phyloP scores from a whole-genome alignment of 2,888 invertebrate genomes.

The Himalopsyche tibetana region DNA sequence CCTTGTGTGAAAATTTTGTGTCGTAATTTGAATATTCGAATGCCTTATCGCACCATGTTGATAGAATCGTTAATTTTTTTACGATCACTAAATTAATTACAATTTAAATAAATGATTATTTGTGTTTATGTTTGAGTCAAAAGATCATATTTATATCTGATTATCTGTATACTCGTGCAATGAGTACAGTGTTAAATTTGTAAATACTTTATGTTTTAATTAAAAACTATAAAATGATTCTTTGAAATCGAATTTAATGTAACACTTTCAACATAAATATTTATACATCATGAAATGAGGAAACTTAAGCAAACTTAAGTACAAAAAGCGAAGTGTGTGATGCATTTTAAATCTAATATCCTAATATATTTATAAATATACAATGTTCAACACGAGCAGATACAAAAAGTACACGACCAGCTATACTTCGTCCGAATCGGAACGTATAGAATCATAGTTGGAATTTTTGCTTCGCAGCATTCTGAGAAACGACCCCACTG shows the following conservation, averaged over 20 bases:
- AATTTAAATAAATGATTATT: background rate
- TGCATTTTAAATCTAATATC: conserved; percentile 14
- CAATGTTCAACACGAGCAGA: conserved; percentile 17
- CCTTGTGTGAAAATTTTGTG: background rate
- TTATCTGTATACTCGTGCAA: too few relatives aligned
- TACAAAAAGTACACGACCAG: conserved; percentile 66
- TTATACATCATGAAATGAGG: background rate
- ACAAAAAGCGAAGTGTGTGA: background rate
- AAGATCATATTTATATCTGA: background rate
- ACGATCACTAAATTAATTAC: background rate
- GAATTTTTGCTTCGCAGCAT: conserved; percentile 86
- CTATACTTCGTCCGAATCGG: conserved; percentile 77
- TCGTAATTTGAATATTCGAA: background rate
- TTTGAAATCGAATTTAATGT: too few relatives aligned
- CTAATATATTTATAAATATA: conserved; percentile 36
- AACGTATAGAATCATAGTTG: conserved; percentile 86
- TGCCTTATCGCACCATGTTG: background rate
- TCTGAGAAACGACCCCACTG: conserved; percentile 84
- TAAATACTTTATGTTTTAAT: too few relatives aligned
- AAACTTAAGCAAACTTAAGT: background rate
- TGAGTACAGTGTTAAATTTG: too few relatives aligned
- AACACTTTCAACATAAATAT: background rate
- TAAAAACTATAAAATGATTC: too few relatives aligned
- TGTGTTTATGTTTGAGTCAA: conserved; percentile 12
- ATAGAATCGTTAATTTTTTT: background rate